Conservation (phyloP, 2,113 vertebrate species). For the Tragelaphus strepsiceros region DNA sequence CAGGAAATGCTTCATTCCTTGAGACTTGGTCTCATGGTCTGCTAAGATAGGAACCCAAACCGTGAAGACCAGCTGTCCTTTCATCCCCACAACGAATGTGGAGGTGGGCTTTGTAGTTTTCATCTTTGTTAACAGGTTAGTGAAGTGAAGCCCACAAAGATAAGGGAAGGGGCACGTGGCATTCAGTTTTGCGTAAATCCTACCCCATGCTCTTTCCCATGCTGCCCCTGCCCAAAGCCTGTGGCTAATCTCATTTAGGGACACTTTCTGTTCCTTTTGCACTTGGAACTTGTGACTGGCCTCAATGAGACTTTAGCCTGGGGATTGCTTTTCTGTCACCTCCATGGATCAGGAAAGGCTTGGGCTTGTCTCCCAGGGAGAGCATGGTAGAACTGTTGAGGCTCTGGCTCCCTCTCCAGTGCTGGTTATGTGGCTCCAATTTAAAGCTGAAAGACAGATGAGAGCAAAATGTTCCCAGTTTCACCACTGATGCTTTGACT, state of each 20-base stretch:
- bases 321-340: neutral
- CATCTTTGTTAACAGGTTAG: neutral
- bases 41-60: neutral
- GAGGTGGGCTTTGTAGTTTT: neutral
- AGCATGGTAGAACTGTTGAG: fast-evolving
- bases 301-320: neutral
- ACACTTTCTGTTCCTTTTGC: no score
- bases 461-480: neutral
- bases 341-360: neutral
- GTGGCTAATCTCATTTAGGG: neutral
- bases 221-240: fast-evolving
- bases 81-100: neutral
- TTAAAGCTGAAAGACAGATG: neutral
- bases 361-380: neutral
- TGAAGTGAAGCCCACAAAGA: neutral
- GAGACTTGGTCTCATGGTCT: neutral
- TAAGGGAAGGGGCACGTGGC: neutral
- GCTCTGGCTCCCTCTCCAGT: fast-evolving
- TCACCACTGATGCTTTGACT: neutral
- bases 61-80: neutral
- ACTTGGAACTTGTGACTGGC: neutral
- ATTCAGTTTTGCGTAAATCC: neutral
- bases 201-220: neutral
- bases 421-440: neutral
- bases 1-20: neutral